These are phyloP conservation scores for Catharus ustulatus DNA, from an alignment of 2,797 vertebrate genomes.

Conservation along the genomic window DNA sequence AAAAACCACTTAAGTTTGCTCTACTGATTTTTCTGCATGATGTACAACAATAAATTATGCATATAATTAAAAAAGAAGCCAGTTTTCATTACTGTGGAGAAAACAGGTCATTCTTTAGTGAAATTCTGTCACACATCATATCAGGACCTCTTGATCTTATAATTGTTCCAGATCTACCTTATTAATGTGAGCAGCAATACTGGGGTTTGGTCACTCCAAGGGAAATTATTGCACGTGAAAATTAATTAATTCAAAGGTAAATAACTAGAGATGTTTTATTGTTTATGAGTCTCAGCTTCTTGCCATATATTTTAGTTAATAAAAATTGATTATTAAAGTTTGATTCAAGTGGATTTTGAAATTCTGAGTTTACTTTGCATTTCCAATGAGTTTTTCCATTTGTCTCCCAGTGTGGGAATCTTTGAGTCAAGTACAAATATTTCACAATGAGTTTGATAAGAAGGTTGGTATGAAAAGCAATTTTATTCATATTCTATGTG, in stretches of 20 bases:
- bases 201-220: not conserved
- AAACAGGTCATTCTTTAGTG: not conserved
- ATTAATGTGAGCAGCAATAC: not conserved
- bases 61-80: not conserved
- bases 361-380: not conserved
- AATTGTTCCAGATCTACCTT: not conserved
- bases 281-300: not conserved
- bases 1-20: not conserved
- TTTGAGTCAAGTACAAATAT: not conserved
- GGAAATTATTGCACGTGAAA: not conserved
- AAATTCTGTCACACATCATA: not conserved
- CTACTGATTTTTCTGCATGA: not conserved
- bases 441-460: not conserved
- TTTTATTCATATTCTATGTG: not conserved
- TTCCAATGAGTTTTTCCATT: not conserved
- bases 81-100: not conserved
- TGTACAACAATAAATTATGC: not conserved
- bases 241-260: conserved; percentile 1
- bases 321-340: not conserved
- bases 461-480: not conserved
- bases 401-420: not conserved
- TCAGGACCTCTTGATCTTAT: not conserved
- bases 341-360: not conserved
- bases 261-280: not conserved
- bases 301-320: not conserved